Conservation (phyloP, 2,797 vertebrate species). For the Sebastes oblongus region DNA sequence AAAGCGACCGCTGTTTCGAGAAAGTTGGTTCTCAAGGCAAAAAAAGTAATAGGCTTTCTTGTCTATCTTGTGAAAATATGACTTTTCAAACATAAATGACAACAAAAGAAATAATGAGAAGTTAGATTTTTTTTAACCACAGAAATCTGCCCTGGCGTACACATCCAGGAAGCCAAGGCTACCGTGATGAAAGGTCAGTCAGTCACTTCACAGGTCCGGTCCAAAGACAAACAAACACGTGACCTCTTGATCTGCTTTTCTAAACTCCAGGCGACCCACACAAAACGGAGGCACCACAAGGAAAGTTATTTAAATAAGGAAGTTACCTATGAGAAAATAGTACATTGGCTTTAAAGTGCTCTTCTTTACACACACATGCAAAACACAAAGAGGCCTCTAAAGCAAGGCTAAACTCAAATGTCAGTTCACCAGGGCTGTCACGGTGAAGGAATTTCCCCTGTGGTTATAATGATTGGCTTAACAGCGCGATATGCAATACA, state of each 20-base stretch:
- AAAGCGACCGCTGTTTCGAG: neutral
- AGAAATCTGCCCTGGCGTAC: neutral
- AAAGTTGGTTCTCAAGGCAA: neutral
- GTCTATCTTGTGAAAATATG: neutral
- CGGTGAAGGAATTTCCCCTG: too few relatives aligned
- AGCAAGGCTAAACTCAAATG: neutral
- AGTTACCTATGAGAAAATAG: neutral
- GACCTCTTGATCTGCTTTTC: neutral
- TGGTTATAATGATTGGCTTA: too few relatives aligned
- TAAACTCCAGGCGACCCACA: neutral
- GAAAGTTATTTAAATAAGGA: neutral
- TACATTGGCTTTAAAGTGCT: conserved; percentile 4
- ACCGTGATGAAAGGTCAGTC: neutral
- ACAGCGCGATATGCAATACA: too few relatives aligned
- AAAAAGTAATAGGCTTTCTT: neutral
- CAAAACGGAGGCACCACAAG: neutral
- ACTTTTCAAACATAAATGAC: neutral
- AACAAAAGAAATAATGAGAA: too few relatives aligned
- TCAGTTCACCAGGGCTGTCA: neutral
- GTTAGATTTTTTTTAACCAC: neutral
- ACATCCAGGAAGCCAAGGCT: neutral
- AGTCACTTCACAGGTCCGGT: neutral
- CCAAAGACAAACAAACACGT: neutral
- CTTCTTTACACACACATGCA: neutral
- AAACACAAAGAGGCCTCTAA: neutral